Base-by-base conservation (phyloP, 2,113 vertebrate genomes). In the Chauna torquata region DNA sequence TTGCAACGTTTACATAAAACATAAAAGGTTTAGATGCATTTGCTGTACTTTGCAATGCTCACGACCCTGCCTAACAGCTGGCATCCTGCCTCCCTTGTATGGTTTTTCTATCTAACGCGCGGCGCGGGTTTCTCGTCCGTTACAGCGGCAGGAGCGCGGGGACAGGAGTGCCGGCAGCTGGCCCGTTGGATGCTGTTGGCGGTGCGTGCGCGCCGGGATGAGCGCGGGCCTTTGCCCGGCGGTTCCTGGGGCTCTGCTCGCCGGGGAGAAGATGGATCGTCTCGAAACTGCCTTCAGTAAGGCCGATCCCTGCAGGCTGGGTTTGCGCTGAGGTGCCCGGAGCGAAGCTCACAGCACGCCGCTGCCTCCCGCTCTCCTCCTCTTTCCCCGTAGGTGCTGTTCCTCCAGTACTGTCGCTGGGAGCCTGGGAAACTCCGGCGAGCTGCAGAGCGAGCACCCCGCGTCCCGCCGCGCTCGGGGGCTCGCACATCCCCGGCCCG, bases 201-300 rank as follows among this genome's bases (percentile, higher is more conserved):
- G 50, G 59, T 8, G 42, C 0, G 3, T 2, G 42, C 42, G 42
- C 42, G 42, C 42, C 12, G 42, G 42, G 42, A 12, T 9, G 12
- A 42, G 42, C 42, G 42, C n/a, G 42, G 42, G 12, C 12, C 42
- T 42, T 42, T 42, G 42, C 45, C 45, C 45, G 45, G 45, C 45
- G 45, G 44, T 45, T n/a, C n/a, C 44, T 45, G 44, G 44, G 44
- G 27, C 71, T 44, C 16, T 2, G 0, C 57, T 66, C 59, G 42
- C 32, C 38, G 0, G 78, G 34, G 22, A 36, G 36, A 45, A 3
- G 42, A 11, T 42, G 42, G 42, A 12, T 42, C 68, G 0, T 8
- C 15, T 5, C 62, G 5, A 0, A 12, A 3, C 0, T 1, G 15
- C 49, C 23, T n/a, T 24, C 77, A 6, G 62, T 3, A 52, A 47